Percentiles rank a stretch among this genome's conserved stretches.
These are phyloP conservation scores for Drosophila phalerata DNA, from an alignment of 2,888 invertebrate genomes.

Conservation along the genomic window DNA sequence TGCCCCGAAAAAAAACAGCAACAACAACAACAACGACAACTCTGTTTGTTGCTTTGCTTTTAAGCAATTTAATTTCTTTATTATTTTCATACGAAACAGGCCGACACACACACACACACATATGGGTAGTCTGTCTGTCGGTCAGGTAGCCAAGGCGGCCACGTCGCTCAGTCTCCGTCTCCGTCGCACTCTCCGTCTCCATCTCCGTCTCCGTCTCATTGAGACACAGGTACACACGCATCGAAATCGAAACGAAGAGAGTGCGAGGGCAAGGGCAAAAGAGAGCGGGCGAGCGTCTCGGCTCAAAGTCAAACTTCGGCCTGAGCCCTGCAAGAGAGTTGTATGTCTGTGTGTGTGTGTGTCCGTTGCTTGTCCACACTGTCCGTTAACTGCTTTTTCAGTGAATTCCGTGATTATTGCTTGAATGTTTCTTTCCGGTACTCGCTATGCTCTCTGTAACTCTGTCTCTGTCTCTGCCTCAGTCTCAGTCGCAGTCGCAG, in stretches of 20 bases:
- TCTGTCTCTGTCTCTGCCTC: conserved; percentile 12
- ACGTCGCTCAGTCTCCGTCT: conserved; percentile 64
- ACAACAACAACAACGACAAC: conserved; percentile 9
- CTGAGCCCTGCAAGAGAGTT: conserved; percentile 31
- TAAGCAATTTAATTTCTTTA: conserved; percentile 82
- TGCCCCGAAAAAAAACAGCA: conserved; percentile 31
- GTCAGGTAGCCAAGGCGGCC: conserved; percentile 66
- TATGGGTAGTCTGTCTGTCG: conserved; percentile 20
- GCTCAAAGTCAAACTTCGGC: conserved; percentile 31
- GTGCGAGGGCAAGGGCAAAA: background rate
- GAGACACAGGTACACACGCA: conserved; percentile 60
- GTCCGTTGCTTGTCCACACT: conserved; percentile 46
- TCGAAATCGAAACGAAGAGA: conserved; percentile 34
- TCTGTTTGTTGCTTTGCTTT: conserved; percentile 54
- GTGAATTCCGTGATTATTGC: conserved; percentile 83
- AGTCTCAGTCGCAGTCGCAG: conserved; percentile 8
- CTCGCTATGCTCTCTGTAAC: conserved; percentile 43
- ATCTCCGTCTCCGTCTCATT: conserved; percentile 55
- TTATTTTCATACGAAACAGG: conserved; percentile 76
- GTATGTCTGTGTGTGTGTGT: conserved; percentile 29
- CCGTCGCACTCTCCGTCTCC: conserved; percentile 22
- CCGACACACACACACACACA: conserved; percentile 21
- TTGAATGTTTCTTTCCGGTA: conserved; percentile 83
- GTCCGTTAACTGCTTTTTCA: conserved; percentile 83
- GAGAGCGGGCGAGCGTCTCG: conserved; percentile 4